A percentile compares a stretch with the other conserved stretches of the same genome.
phyloP scores from a whole-genome alignment of 2,113 vertebrate genomes.

The Parus major region DNA sequence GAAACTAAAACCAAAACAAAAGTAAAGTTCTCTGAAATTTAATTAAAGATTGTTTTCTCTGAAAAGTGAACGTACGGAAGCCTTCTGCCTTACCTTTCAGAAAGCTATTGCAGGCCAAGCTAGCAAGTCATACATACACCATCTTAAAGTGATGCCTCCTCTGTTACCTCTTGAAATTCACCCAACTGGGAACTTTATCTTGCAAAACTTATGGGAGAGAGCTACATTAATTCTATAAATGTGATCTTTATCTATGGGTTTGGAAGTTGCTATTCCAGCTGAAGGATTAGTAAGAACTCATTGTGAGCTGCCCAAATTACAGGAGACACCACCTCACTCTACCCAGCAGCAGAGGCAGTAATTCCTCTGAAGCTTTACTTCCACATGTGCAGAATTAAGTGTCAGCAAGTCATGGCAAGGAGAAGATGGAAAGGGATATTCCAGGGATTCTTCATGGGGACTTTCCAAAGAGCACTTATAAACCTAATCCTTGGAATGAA shows the following conservation, averaged over 20 bases:
- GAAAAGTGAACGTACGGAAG: neutral
- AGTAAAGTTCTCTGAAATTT: neutral
- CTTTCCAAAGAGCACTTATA: neutral
- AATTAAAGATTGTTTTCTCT: neutral
- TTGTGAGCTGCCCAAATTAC: neutral
- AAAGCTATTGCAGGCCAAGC: neutral
- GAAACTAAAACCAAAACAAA: neutral
- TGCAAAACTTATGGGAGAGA: neutral
- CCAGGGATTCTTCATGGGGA: neutral
- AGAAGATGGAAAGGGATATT: neutral
- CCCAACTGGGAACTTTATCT: neutral
- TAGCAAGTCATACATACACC: neutral
- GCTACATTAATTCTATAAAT: neutral
- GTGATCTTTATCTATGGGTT: conserved; percentile 2
- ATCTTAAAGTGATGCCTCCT: neutral
- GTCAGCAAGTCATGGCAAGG: neutral
- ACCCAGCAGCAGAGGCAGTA: neutral
- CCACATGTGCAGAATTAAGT: neutral
- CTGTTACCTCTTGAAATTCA: neutral
- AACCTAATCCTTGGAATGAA: neutral
- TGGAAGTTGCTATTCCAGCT: neutral
- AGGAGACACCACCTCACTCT: neutral
- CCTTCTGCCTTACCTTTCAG: neutral
- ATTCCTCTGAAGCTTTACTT: neutral
- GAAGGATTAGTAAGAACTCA: neutral